Percentiles rank a stretch among this genome's conserved stretches.
Conservation (phyloP, 2,888 invertebrate species). For the Nowickia ferox region DNA sequence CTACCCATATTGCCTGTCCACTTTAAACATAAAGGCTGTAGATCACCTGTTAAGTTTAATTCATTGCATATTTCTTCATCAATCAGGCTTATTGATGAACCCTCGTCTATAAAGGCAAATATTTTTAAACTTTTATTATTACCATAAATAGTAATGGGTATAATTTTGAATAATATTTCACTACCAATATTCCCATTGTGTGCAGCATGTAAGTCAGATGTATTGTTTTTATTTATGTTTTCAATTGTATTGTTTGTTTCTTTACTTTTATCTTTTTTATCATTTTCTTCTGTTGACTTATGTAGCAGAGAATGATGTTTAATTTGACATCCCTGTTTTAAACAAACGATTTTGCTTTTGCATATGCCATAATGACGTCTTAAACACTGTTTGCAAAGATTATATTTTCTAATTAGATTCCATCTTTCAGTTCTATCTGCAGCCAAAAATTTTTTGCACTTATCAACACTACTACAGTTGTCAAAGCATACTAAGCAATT, state of each 20-base stretch:
- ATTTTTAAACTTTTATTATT: no score
- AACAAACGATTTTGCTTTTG: conserved; percentile 30
- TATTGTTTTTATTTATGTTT: conserved; percentile 22
- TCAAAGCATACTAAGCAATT: conserved; percentile 9
- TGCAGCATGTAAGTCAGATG: conserved; percentile 1
- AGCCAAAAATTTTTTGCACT: conserved; percentile 30
- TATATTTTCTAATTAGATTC: conserved; percentile 31
- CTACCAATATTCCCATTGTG: conserved; percentile 8
- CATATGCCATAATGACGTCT: conserved; percentile 13
- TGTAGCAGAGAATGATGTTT: conserved; percentile 59
- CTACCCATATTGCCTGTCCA: conserved; percentile 27
- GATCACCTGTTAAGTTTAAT: conserved; percentile 17
- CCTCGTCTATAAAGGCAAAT: conserved; percentile 28
- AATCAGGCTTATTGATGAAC: conserved; percentile 45
- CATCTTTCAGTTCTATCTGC: conserved; percentile 46
- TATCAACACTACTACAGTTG: conserved; percentile 26
- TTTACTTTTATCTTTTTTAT: background rate
- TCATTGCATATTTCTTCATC: conserved; percentile 26
- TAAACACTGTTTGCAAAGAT: conserved; percentile 33
- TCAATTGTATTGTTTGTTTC: background rate
- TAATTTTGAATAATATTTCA: conserved; percentile 44
- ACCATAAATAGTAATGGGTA: conserved; percentile 9
- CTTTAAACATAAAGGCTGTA: conserved; percentile 40
- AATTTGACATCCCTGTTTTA: conserved; percentile 24
- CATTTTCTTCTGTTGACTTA: background rate